A percentile compares a stretch with the other conserved stretches of the same genome.
Evolutionary conservation across 2,113 vertebrate genomes (phyloP).

Genomic region (Atrichornis clamosus): DNA sequence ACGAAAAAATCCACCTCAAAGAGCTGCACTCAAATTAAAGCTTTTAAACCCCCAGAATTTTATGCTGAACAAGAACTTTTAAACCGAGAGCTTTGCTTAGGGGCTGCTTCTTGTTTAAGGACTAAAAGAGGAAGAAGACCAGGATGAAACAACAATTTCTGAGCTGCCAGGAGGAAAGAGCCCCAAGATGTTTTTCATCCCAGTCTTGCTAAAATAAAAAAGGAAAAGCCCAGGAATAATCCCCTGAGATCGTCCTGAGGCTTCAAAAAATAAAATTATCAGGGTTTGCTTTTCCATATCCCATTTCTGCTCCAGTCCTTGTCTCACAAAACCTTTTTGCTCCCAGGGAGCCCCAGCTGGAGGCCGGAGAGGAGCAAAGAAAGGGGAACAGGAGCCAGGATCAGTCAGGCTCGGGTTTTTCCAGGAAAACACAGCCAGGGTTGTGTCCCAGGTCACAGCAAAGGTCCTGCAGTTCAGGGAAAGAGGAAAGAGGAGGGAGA

Average conservation of each 20-base stretch:
- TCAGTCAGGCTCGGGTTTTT: rapidly evolving
- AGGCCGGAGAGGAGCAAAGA: neutral
- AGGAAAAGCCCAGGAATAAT: neutral
- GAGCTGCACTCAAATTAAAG: neutral
- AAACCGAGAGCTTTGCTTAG: neutral
- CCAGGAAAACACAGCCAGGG: neutral
- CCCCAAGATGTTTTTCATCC: neutral
- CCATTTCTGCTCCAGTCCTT: neutral
- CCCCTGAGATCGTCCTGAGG: neutral
- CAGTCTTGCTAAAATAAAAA: neutral
- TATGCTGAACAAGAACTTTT: neutral
- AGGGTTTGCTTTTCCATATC: rapidly evolving
- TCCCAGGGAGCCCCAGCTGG: neutral
- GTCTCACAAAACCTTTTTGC: neutral
- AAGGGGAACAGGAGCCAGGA: neutral
- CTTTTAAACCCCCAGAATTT: neutral
- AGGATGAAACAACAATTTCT: neutral
- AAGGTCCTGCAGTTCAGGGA: neutral
- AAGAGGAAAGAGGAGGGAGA: neutral
- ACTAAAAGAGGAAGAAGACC: neutral
- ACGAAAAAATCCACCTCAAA: neutral
- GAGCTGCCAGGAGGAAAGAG: neutral
- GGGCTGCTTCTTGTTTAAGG: neutral
- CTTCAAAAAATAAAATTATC: neutral
- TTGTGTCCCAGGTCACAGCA: neutral